Conservation (phyloP, 1,140 invertebrate species). For the Drosophila asahinai region DNA sequence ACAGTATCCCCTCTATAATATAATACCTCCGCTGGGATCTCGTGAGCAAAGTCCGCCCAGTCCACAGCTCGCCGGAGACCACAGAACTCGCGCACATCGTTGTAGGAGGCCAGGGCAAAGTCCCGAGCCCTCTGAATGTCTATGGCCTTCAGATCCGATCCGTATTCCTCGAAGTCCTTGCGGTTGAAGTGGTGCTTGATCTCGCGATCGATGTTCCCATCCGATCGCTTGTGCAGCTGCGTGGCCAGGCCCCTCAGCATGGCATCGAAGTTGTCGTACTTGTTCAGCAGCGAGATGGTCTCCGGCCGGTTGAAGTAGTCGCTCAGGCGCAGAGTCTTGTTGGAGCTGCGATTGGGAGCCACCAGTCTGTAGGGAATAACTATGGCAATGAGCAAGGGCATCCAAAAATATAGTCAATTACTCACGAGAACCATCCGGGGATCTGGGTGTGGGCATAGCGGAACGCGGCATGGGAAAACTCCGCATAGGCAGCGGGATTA, state of each 20-base stretch:
- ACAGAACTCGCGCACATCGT: constrained; percentile 92
- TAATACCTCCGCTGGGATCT: constrained; percentile 88
- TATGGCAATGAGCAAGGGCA: neutral
- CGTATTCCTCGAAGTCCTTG: constrained; percentile 85
- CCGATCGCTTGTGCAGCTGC: constrained; percentile 89
- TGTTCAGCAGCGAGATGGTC: constrained; percentile 84
- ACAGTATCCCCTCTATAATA: too few species aligned
- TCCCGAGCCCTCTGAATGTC: constrained; percentile 96
- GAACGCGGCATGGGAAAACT: constrained; percentile 93
- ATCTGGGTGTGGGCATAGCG: constrained; percentile 94
- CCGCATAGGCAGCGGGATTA: constrained; percentile 92
- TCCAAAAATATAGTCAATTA: neutral
- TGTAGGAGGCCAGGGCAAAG: constrained; percentile 93
- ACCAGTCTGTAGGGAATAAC: constrained; percentile 87
- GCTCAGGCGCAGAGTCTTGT: constrained; percentile 89
- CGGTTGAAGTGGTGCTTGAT: constrained; percentile 92
- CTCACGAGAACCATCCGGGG: constrained; percentile 91
- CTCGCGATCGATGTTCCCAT: constrained; percentile 90
- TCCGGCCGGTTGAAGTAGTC: constrained; percentile 89
- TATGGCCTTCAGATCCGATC: constrained; percentile 90
- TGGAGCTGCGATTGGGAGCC: constrained; percentile 87
- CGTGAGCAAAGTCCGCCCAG: constrained; percentile 90
- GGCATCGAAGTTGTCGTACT: constrained; percentile 89
- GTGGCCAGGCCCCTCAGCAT: constrained; percentile 89
- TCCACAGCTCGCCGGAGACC: constrained; percentile 89